phyloP scores from a whole-genome alignment of 2,888 invertebrate species.

The Ormyrus thymus region DNA sequence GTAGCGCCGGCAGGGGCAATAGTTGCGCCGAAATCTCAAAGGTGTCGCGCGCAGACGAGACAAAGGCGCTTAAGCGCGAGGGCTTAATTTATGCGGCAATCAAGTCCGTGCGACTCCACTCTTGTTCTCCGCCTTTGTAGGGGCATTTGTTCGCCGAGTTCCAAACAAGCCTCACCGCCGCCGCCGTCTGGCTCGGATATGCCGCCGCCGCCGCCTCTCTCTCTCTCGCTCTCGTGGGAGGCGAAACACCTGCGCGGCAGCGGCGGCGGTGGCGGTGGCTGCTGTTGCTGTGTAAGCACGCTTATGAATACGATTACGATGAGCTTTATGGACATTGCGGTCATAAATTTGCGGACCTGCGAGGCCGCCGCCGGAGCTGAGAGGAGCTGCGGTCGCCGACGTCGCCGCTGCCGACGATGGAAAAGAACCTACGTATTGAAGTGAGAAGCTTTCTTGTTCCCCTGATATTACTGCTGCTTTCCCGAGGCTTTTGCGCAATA shows the following conservation, averaged over 20 bases:
- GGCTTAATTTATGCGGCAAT: slow-evolving; percentile 71
- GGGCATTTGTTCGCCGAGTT: slow-evolving; percentile 38
- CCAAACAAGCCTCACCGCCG: slow-evolving; percentile 8
- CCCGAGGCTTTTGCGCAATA: no score
- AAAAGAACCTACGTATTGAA: no score
- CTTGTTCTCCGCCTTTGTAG: slow-evolving; percentile 34
- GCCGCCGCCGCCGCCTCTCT: neutral
- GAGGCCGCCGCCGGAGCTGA: no score
- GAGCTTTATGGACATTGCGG: slow-evolving; percentile 56
- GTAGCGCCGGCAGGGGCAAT: neutral
- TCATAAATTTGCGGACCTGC: slow-evolving; percentile 52
- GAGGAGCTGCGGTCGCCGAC: neutral
- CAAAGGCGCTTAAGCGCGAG: slow-evolving; percentile 62
- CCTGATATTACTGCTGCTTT: no score
- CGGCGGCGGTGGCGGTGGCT: slow-evolving; percentile 23
- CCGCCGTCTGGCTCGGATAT: neutral
- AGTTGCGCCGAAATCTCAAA: neutral
- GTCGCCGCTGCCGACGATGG: no score
- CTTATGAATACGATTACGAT: slow-evolving; percentile 68
- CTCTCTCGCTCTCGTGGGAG: slow-evolving; percentile 11
- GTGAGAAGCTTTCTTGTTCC: no score
- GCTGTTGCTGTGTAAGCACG: slow-evolving; percentile 56
- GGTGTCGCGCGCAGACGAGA: neutral
- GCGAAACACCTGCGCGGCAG: slow-evolving; percentile 65
- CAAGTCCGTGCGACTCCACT: slow-evolving; percentile 59